Base-by-base conservation (phyloP, 2,888 invertebrate genomes). In the Elgonia sp. region DNA sequence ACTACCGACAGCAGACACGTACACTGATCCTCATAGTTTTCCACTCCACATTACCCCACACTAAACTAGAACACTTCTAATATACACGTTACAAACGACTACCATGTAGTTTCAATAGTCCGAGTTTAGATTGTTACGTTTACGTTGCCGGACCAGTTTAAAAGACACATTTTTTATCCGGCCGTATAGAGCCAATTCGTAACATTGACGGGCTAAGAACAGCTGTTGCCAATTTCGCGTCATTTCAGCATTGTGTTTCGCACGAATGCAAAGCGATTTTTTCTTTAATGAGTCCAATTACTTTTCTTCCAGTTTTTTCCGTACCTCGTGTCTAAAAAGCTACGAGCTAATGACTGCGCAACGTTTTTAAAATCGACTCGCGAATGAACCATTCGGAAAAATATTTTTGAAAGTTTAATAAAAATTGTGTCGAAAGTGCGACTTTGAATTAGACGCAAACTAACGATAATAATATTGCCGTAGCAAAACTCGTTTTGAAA, bases 171-270 rank as follows among this genome's bases (percentile, higher is more conserved):
- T 86, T 81, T 85, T 86, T 76, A 81, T 63, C 37, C 39, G 20
- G 14, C 14, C 29, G 46, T 63, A 57, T 40, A 63, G 70, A 84
- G 60, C 72, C 65, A 72, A 84, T 84, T n/a, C 55, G 75, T 63
- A 86, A 72, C 72, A 65, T 57, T 76, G 82, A 72, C 72, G 53
- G 55, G 55, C 39, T 62, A n/a, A 39, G 37, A 82, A 72, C 87
- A 87, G 87, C 83, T 87, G 87, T 83, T 87, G 75, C 87, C 83
- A 79, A 73, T 87, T 84, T 63, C 37, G 40, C 21, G 60, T 39
- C 60, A 50, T 55, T 84, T 69, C 20, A 50, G n/a, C 65, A 39
- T 70, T 69, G 20, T 40, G 69, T 82, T 82, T 77, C 65, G 46
- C 39, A 42, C 42, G 20, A 82, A 72, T 69, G 67, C 79, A 62